A percentile compares a stretch with the other conserved stretches of the same genome.
Evolutionary conservation across 1,140 invertebrate genomes (phyloP).

Genomic region (Drosophila rufa): DNA sequence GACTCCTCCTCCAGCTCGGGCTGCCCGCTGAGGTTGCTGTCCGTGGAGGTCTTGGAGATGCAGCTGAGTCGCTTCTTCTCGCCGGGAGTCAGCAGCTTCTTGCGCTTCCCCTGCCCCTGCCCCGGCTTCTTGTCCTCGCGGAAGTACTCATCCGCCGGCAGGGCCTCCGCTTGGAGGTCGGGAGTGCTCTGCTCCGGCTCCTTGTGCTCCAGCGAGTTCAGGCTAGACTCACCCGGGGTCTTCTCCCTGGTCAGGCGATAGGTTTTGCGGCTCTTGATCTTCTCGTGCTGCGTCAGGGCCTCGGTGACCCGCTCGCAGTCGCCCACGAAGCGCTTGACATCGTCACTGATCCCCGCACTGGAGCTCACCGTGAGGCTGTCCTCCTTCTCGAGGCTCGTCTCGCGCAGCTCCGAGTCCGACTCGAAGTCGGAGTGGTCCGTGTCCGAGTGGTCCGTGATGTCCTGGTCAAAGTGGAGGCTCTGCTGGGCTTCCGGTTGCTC

Average conservation of each 20-base stretch:
- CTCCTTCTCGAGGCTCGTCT: constrained; percentile 80
- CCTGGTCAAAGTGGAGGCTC: constrained; percentile 65
- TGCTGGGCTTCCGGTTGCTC: constrained; percentile 21
- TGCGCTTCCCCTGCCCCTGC: constrained; percentile 66
- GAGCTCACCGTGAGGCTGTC: constrained; percentile 78
- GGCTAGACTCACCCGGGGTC: constrained; percentile 70
- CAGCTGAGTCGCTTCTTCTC: constrained; percentile 82
- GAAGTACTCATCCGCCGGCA: constrained; percentile 88
- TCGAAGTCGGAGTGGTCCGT: constrained; percentile 67
- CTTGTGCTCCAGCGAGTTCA: constrained; percentile 44
- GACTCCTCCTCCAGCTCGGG: constrained; percentile 46
- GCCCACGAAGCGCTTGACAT: constrained; percentile 80
- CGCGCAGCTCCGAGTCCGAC: constrained; percentile 79
- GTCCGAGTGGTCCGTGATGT: constrained; percentile 79
- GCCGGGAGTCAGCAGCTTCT: constrained; percentile 55
- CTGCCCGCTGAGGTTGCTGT: constrained; percentile 73
- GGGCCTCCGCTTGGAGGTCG: constrained; percentile 86
- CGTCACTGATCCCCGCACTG: constrained; percentile 46
- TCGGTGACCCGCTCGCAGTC: constrained; percentile 79
- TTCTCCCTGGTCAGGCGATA: constrained; percentile 78
- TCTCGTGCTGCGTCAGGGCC: constrained; percentile 72
- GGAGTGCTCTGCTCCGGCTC: constrained; percentile 57
- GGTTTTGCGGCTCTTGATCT: constrained; percentile 80
- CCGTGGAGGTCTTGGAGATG: constrained; percentile 81
- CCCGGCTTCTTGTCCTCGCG: constrained; percentile 76